Base-by-base conservation (phyloP, 2,888 invertebrate genomes). In the Osedax fenrisi region DNA sequence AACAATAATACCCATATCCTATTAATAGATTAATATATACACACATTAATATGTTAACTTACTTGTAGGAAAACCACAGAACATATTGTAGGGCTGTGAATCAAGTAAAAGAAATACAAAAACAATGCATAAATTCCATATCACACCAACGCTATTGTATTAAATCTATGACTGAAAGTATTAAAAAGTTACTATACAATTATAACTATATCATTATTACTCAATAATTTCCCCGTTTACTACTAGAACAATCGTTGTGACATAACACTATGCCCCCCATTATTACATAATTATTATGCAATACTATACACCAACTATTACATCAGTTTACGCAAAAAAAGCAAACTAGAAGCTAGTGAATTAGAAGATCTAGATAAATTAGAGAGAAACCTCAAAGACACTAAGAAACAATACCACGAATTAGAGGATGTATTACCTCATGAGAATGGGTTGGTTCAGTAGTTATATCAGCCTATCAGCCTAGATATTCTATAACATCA, bases 341-440 rank as follows among this genome's bases (percentile, higher is more conserved):
- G 75, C 77, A 24, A 62, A 27, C 64, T 56, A 76, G 78, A 17
- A 17, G 73, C 77, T 23, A 82, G 82, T 67, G 83, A 84, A 22
- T 80, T 79, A 59, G 79, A 88, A 87, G 88, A 82, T 26, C 78
- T 85, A 5, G 80, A 84, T 73, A 84, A 85, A 24, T 84, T 95
- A 75, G 89, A 90, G 80, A 90, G 90, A 81, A 90, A 91, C 82
- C 89, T 94, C 80, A 87, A 89, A 80, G 90, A 92, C 82, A 88
- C 93, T 80, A 90, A 91, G 85, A 90, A 90, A 56, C 91, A 92
- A 84, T 86, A 96, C 71, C 89, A 90, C 81, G 94, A 95, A 84
- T 91, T 97, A 81, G 94, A 95, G 84, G 91, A 94, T 81, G 90
- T 91, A 23, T 86, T 97, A 80, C 97, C 97, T 17, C 92, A 93